Evolutionary conservation across 2,888 invertebrate species (phyloP), one percentile per base, ranked within the genome.

Genomic region (Clusia tigrina): DNA sequence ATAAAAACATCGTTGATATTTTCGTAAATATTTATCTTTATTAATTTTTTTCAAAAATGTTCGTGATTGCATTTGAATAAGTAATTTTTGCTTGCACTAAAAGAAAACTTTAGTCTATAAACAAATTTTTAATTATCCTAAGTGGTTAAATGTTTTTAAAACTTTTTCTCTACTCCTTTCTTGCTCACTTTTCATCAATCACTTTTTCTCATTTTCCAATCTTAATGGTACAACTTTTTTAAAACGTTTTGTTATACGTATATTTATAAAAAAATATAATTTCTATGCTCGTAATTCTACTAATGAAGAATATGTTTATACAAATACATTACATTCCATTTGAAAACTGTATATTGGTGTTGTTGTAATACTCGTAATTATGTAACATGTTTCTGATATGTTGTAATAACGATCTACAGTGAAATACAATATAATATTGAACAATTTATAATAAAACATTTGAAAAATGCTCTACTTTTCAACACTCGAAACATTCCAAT

Each of bases 1-100:
- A 68, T 46, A 62, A 9, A 62, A 55, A 60, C 46, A 37, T 66
- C 55, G 37, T 62, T 58, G 54, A 46, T 69, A n/a, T n/a, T n/a
- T 32, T 32, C 32, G 32, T 32, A 62, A 55, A 66, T 63, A 59
- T 58, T 17, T 10, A 42, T 48, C 18, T 52, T 52, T 2, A 38
- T 38, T 3, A 58, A 38, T 48, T 48, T 52, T 52, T 2, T 53
- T 38, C 12, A 58, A 38, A 52, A n/a, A 53, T 42, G 42, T 15
- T 42, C 42, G 12, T 12, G 32, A 15, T 42, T n/a, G n/a, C n/a
- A n/a, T n/a, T n/a, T n/a, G n/a, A n/a, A 42, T 42, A 15, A 42
- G n/a, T 42, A 42, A 10, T n/a, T 15, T 42, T 42, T 17, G n/a
- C n/a, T 15, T n/a, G n/a, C n/a, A 10, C 42, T 42, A 42, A 42